phyloP scores from a whole-genome alignment of 92 coral and sea anemone genomes.

The Virgularia gustaviana region DNA sequence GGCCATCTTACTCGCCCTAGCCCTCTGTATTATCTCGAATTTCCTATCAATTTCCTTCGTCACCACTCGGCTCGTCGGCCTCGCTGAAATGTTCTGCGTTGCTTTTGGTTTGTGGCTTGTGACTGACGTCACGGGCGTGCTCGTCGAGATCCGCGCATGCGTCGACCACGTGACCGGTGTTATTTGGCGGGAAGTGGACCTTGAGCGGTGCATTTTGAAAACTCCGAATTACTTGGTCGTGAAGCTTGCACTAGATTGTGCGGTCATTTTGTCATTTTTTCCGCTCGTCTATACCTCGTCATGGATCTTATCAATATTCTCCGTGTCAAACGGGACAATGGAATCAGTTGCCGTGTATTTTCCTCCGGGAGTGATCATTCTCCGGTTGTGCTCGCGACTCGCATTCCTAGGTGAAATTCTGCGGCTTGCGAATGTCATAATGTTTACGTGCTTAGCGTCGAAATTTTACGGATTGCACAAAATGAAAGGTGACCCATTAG shows the following conservation, averaged over 20 bases:
- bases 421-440: slow-evolving; percentile 8
- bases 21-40: slow-evolving; percentile 13
- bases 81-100: slow-evolving; percentile 17
- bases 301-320: background rate
- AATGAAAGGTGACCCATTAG: slow-evolving; percentile 18
- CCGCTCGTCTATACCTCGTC: slow-evolving; percentile 13
- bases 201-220: slow-evolving; percentile 31
- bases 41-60: slow-evolving; percentile 10
- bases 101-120: slow-evolving; percentile 32
- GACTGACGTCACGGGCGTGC: slow-evolving; percentile 27
- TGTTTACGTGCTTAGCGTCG: slow-evolving; percentile 23
- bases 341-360: slow-evolving; percentile 6
- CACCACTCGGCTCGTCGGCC: slow-evolving; percentile 15
- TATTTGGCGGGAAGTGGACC: slow-evolving; percentile 35
- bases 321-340: slow-evolving; percentile 20
- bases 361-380: slow-evolving; percentile 14
- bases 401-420: slow-evolving; percentile 24
- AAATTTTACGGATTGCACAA: slow-evolving; percentile 35
- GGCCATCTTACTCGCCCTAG: slow-evolving; percentile 20
- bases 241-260: slow-evolving; percentile 23
- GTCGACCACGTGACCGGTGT: slow-evolving; percentile 42
- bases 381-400: slow-evolving; percentile 19
- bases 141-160: slow-evolving; percentile 37
- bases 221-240: slow-evolving; percentile 22
- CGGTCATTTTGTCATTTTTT: slow-evolving; percentile 19